Conservation (phyloP, 2,113 vertebrate genomes). For the Colius striatus region DNA sequence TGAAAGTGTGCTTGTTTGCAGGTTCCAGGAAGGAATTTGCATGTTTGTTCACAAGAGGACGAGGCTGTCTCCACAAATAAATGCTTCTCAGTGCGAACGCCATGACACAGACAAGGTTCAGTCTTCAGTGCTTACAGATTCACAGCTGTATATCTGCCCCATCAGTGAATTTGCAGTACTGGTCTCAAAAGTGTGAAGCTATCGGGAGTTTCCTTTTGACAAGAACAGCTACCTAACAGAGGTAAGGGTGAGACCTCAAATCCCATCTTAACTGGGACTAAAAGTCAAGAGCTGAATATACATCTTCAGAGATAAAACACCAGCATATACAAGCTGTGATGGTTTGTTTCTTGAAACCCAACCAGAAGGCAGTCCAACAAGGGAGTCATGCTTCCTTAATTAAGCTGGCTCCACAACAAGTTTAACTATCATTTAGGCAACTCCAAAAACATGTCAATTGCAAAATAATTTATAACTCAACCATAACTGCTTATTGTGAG, state of each 20-base stretch:
- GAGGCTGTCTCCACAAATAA: not conserved
- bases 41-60: not conserved
- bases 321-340: not conserved
- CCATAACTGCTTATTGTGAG: not conserved
- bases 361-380: not conserved
- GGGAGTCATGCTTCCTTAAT: not conserved
- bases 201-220: not conserved
- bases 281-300: not conserved
- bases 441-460: not conserved
- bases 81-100: not conserved
- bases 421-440: not conserved
- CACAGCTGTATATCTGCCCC: not conserved
- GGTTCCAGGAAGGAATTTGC: not conserved
- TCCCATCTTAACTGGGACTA: not conserved
- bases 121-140: not conserved
- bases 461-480: not conserved
- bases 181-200: not conserved
- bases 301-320: not conserved
- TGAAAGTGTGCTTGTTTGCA: not conserved
- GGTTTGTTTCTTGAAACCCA: not conserved
- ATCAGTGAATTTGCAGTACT: not conserved
- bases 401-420: not conserved
- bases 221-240: not conserved
- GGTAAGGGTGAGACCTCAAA: not conserved
- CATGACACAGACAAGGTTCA: not conserved